Evolutionary conservation across 2,113 vertebrate species (phyloP), one percentile per base, ranked within the genome.

Genomic region (Argyrosomus japonicus): DNA sequence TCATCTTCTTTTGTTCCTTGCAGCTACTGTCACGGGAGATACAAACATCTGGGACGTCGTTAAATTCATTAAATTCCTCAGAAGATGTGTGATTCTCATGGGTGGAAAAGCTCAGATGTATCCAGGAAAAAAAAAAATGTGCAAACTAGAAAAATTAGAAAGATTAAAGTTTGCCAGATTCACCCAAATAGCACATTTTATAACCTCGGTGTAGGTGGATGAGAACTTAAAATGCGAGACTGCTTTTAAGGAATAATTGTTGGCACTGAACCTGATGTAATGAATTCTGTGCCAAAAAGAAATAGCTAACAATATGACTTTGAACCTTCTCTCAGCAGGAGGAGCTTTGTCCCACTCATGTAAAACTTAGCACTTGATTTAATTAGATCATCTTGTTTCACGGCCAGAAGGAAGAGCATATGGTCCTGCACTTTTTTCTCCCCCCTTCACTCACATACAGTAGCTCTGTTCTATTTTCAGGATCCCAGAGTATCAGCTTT

Each of bases 401-500:
- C 45, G 15, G 76, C 87, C 92, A 92, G 91, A 91, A 90, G 91
- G 91, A 91, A 86, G 89, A 91, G 85, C 92, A 92, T 92, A 94
- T 94, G 91, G 91, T 75, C 75, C 72, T 75, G 75, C 76, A 77
- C 81, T 88, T 77, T 82, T 43, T 53, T 12, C 32, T 65, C 51
- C 67, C 69, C 17, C 32, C 68, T 81, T 80, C 71, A 69, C 88
- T 75, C 54, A 47, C 77, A 84, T 79, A 77, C 79, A 90, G 90
- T 68, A 50, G 68, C 77, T 86, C 68, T 81, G 86, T 86, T 92
- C 90, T 93, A 93, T 91, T 93, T 92, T 90, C 84, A 73, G 90
- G 79, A 77, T 76, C 48, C 64, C 6, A 12, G 72, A 82, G 78
- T 70, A 63, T 82, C 58, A 19, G 70, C 89, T 92, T 89, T 92